Evolutionary conservation across 1,140 invertebrate species (phyloP), one percentile per base, ranked within the genome.

Genomic region (Hirudo medicinalis): DNA sequence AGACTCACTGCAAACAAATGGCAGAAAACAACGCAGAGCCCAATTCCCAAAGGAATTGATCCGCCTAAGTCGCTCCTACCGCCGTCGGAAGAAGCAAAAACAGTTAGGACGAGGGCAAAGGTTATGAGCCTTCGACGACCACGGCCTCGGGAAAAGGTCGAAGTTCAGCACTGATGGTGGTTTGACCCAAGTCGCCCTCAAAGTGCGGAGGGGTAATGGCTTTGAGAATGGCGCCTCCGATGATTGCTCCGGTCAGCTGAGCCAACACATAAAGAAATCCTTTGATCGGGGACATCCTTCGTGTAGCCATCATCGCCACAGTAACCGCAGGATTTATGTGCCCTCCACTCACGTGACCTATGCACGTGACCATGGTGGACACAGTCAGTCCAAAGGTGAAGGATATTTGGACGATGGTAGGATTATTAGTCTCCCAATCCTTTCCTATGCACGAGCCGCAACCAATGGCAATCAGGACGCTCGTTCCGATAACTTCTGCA

Each of bases 311-410:
- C 49, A 93, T 86, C 11, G 89, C 90, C 15, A 87, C 60, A 0
- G 90, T 92, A 0, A 94, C 90, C 0, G 91, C 91, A 0, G 91
- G 92, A 80, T 94, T 94, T 71, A 94, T 88, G 80, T 94, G 91
- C 32, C 90, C 90, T 43, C 92, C 92, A 71, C 89, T 91, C 4
- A 94, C 84, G 74, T 92, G 90, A 36, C 90, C 90, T 66, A 94
- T 83, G 29, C 73, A 76, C 80, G 79, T 81, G 2, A 82, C 77
- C 49, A 80, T 75, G 15, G 80, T 81, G 13, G 78, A 79, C 5
- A 82, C 76, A 40, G 76, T 76, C 3, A 82, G 74, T 9, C 80
- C 80, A 70, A 80, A 80, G 29, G 74, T 75, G 0, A 80, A 72
- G 22, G 78, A 73, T 36, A 80, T 63, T 22, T 91, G 80, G 67